Conservation (phyloP, 53 echinoderm and acorn worm species). For the Pentamera pediparva region DNA sequence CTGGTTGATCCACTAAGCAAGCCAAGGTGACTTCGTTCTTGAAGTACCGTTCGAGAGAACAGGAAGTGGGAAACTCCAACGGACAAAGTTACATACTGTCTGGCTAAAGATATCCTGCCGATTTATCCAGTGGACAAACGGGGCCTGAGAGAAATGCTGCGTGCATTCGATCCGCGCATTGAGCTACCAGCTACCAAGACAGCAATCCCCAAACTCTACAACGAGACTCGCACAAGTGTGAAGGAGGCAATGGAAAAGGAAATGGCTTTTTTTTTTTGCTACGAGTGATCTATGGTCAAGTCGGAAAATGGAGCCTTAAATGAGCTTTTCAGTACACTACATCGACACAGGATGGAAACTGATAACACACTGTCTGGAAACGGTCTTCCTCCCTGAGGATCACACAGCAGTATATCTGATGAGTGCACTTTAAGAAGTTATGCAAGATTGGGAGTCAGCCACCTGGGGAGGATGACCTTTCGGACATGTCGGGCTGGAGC, state of each 20-base stretch:
- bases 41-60: not conserved
- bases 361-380: constrained; percentile 1
- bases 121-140: constrained; percentile 26
- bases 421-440: not conserved
- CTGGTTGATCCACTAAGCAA: not conserved
- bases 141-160: constrained; percentile 20
- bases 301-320: constrained; percentile 36
- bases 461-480: too few species aligned
- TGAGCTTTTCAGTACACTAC: constrained; percentile 33
- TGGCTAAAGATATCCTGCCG: constrained; percentile 32
- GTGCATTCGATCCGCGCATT: constrained; percentile 25
- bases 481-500: too few species aligned
- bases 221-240: not conserved
- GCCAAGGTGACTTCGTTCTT: not conserved
- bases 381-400: constrained; percentile 19
- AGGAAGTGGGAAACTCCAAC: constrained; percentile 6
- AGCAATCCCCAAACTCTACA: constrained; percentile 19
- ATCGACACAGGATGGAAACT: constrained; percentile 27
- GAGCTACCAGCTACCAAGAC: constrained; percentile 19
- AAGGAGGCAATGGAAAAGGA: not conserved
- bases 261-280: constrained; percentile 23
- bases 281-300: constrained; percentile 43
- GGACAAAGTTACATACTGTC: constrained; percentile 10
- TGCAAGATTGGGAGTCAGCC: constrained; percentile 43
- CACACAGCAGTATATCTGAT: constrained; percentile 10